Conservation (phyloP, 2,113 vertebrate species). For the Elaphurus davidianus region DNA sequence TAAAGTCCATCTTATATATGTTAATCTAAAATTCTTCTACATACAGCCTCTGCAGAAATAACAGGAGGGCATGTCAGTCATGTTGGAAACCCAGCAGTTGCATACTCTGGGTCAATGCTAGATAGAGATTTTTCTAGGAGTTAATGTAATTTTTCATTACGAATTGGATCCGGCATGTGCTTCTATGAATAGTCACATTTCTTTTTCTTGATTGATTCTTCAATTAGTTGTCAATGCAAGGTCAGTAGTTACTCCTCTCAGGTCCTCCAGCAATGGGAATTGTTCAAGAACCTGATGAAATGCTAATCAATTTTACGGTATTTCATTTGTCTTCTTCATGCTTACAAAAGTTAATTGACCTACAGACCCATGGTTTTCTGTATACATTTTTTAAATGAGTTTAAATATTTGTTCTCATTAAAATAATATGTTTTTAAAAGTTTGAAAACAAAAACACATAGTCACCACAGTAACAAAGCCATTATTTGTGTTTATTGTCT, state of each 20-base stretch:
- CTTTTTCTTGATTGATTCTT: constrained; percentile 20
- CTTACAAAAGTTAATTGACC: background rate
- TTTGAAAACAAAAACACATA: background rate
- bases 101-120: constrained; percentile 24
- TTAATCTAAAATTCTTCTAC: constrained; percentile 44
- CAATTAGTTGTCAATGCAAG: background rate
- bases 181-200: constrained; percentile 56
- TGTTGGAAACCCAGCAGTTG: background rate
- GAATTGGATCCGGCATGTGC: background rate
- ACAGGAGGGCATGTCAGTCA: constrained; percentile 6
- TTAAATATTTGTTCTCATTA: background rate
- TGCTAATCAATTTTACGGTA: background rate
- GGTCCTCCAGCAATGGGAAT: background rate
- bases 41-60: constrained; percentile 42
- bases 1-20: constrained; percentile 46
- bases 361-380: background rate
- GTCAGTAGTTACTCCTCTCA: background rate
- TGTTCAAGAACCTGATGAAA: background rate
- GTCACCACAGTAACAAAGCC: background rate
- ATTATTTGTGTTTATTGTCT: background rate
- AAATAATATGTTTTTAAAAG: constrained; percentile 17
- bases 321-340: constrained; percentile 6
- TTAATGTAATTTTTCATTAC: constrained; percentile 38
- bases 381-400: background rate
- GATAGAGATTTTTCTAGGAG: constrained; percentile 61